Conservation (phyloP, 2,113 vertebrate species). For the Carollia perspicillata region DNA sequence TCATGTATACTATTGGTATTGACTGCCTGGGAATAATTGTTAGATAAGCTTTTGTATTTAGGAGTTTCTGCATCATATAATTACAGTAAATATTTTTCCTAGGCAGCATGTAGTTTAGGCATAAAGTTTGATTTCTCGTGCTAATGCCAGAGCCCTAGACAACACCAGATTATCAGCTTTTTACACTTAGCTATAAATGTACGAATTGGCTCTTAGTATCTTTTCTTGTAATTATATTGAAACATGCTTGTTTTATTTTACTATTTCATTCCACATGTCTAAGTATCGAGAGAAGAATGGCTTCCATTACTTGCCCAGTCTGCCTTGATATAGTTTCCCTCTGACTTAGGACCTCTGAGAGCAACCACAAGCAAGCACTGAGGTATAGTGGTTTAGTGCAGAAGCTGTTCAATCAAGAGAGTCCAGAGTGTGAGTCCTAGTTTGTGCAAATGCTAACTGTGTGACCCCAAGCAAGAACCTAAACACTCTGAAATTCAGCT, state of each 20-base stretch:
- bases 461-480: not conserved
- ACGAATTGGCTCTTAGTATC: not conserved
- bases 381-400: not conserved
- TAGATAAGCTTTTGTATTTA: constrained; percentile 13
- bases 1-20: not conserved
- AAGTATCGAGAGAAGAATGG: not conserved
- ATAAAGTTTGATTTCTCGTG: constrained; percentile 22
- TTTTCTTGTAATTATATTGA: not conserved
- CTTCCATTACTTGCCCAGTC: not conserved
- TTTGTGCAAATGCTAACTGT: not conserved
- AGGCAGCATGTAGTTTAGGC: constrained; percentile 7
- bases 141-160: not conserved
- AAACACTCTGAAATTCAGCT: not conserved
- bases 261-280: not conserved
- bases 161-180: not conserved
- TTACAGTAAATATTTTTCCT: constrained; percentile 52
- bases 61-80: constrained; percentile 34
- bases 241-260: not conserved
- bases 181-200: not conserved
- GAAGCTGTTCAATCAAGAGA: not conserved
- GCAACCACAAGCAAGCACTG: not conserved
- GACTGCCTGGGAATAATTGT: constrained; percentile 21
- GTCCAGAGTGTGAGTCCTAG: not conserved
- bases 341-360: not conserved
- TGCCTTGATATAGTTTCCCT: not conserved